phyloP scores from a whole-genome alignment of 1,140 invertebrate genomes.

The Lepidotrigona ventralis region DNA sequence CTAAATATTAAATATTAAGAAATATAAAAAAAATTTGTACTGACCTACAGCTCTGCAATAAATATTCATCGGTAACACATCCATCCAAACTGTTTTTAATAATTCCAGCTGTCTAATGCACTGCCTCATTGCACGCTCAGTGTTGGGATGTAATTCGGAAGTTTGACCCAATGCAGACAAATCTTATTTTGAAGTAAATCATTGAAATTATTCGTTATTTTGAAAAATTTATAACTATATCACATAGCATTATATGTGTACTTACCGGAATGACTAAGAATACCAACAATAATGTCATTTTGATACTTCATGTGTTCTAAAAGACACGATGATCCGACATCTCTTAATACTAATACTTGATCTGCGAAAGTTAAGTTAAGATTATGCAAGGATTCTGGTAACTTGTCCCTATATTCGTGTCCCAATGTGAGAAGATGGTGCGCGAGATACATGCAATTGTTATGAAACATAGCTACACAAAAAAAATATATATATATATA shows the following conservation, averaged over 20 bases:
- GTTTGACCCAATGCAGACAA: conserved; percentile 80
- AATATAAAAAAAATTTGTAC: conserved; percentile 42
- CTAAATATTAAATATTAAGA: neutral
- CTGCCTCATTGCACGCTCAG: conserved; percentile 88
- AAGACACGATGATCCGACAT: conserved; percentile 85
- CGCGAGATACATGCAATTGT: conserved; percentile 94
- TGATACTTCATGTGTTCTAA: conserved; percentile 87
- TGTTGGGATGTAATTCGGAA: conserved; percentile 82
- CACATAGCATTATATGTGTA: neutral
- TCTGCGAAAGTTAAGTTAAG: conserved; percentile 82
- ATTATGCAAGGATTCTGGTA: conserved; percentile 76
- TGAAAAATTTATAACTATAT: neutral
- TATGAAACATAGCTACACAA: conserved; percentile 91
- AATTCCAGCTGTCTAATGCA: conserved; percentile 91
- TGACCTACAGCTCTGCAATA: conserved; percentile 84
- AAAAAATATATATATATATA: neutral
- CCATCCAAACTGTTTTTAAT: conserved; percentile 92
- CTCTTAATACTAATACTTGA: conserved; percentile 81
- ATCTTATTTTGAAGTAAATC: conserved; percentile 78
- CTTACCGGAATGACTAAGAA: conserved; percentile 86
- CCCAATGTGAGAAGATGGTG: conserved; percentile 86
- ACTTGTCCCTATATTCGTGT: conserved; percentile 80
- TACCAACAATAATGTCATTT: conserved; percentile 86
- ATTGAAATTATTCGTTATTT: conserved; percentile 14
- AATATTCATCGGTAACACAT: conserved; percentile 86